Evolutionary conservation across 2,888 invertebrate species (phyloP), one percentile per base, ranked within the genome.

Genomic region (Drosophila mayaguana): DNA sequence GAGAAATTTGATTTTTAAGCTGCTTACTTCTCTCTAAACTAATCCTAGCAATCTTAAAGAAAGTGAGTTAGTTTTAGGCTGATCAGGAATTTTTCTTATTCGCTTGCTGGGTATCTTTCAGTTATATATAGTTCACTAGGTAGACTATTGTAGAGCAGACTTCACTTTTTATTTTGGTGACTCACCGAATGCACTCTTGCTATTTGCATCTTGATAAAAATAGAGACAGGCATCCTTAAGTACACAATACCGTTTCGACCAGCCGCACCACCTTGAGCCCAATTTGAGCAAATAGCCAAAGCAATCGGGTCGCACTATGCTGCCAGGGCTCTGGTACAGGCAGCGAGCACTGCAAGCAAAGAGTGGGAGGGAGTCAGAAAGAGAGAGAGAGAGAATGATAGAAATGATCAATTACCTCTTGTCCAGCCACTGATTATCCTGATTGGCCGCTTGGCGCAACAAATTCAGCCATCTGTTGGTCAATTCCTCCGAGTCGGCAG

Each of bases 201-300:
- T 96, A 91, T 96, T 96, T 5, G 96, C 96, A 92, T 98, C 97
- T 81, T 96, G 96, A 93, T 98, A 98, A 93, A 98, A 98, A 93
- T 98, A 98, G 28, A 98, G 94, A 84, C 98, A 98, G 48, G 98
- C 98, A 92, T 98, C 98, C 93, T 98, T 98, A 51, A 98, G 94
- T 40, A 99, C 97, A 94, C 98, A 98, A 93, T 98, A 98, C 60
- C 98, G 95, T 89, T 97, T 96, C 72, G 96, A 96, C 98, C 98
- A 98, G 22, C 97, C 96, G 90, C 97, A 96, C 94, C 97, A 96
- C 87, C 96, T 96, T 69, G 96, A 96, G 57, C 96, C 96, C 76
- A 98, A 94, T 93, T 98, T 98, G 93, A 96, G 95, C 67, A 98
- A 94, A 92, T 97, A 97, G n/a, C 98, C 98, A 91, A 96, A 97